Evolutionary conservation across 2,797 vertebrate genomes (phyloP), one percentile per base, ranked within the genome.

Genomic region (Paramormyrops hopkinsi): DNA sequence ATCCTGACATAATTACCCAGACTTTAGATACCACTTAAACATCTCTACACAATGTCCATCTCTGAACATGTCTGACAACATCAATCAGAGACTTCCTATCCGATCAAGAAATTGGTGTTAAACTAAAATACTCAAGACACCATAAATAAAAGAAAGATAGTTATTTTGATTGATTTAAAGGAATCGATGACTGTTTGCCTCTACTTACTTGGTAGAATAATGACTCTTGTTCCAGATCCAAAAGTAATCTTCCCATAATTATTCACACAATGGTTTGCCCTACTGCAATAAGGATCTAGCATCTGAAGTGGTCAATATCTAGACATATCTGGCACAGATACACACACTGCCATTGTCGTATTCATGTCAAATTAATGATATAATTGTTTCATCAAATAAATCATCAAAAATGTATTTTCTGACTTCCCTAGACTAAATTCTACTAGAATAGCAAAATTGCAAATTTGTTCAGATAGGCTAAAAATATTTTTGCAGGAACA

Each of bases 151-250:
- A 22, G 11, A 76, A 44, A 41, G 14, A n/a, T 8, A 44, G 73
- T 44, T 7, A 79, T 19, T 82, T 53, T 82, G 14, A 88, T 33
- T 22, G 11, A 41, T n/a, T 41, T 56, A 76, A 83, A 50, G 37
- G 44, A 44, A 17, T 19, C 4, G 14, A 50, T 19, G 37, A 50
- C 19, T 11, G 0, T 37, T 25, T 59, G 22, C 22, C 3, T 79
- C 19, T 9, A 88, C 62, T 86, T 90, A 90, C 90, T 85, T 83
- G 83, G 84, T 41, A 73, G 12, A 54, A 90, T 79, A 46, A n/a
- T 9, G 5, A 90, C 83, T 86, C 48, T 53, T 59, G 88, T 90
- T 79, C 90, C 84, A 37, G 88, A 37, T 88, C 53, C 69, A 89
- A 90, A 89, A n/a, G 87, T 22, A 11, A 87, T 51, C 50, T 89